Base-by-base conservation (phyloP, 1,140 invertebrate genomes). In the Ericerus pela region DNA sequence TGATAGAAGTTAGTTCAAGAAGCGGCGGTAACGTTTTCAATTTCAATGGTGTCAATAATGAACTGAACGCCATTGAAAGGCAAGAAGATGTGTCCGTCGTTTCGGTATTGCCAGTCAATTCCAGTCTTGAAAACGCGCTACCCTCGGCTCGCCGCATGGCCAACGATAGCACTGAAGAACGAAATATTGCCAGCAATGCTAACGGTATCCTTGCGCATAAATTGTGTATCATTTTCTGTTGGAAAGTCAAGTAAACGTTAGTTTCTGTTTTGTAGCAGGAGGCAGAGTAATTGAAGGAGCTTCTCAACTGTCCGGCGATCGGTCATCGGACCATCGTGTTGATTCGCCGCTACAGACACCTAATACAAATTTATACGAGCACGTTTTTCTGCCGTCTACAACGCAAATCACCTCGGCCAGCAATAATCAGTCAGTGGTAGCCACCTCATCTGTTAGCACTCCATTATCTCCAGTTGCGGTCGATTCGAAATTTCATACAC, bases 1-100 rank as follows among this genome's bases (percentile, higher is more conserved):
- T 64, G 33, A 64, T 64, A 29, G 62, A 64, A 61, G 63, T 64
- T 16, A 61, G 53, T 30, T 51, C 54, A 6, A 22, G 53, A 37
- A 18, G 20, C 2, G 26, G 26, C 26, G 41, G 41, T 10, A 47
- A 47, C 26, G 16, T 47, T 14, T 47, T 47, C 41, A 24, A 18
- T 8, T 47, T 47, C 26, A 47, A 47, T 24, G 41, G 41, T 4
- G 4, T 47, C 26, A 47, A 47, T 24, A 24, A 47, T 5, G 18
- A 47, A 4, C 26, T 47, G 16, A 3, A 3, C 16, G 20, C 22
- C 8, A 47, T 47, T 18, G 41, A 47, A 5, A 20, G 41, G 26
- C 22, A 47, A 24, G 10, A 3, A 16, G 37, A 41, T 2, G 18
- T 27, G 4, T 12, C 52, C 14, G 18, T 36, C 18, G 30, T 43